Conservation (phyloP, 2,797 vertebrate species). For the Poecilia gillii region DNA sequence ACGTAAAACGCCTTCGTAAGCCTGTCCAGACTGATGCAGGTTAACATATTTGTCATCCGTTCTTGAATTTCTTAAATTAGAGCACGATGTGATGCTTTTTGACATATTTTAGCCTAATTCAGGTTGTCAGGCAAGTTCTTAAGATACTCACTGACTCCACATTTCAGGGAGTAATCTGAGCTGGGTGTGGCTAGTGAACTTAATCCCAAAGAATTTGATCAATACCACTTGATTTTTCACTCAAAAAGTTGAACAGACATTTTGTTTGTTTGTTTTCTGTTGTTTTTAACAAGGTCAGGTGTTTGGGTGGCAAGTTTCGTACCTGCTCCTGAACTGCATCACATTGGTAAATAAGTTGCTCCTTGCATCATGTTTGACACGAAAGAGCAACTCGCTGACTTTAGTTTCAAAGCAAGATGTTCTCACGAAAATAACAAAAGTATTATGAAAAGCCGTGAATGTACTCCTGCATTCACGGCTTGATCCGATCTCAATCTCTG, state of each 20-base stretch:
- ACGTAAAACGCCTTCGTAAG: too few species aligned
- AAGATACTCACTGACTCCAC: background rate
- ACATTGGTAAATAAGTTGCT: background rate
- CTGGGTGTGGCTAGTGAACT: background rate
- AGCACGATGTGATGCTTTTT: background rate
- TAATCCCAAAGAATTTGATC: background rate
- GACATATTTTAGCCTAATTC: background rate
- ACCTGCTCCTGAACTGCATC: background rate
- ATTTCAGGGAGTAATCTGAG: background rate
- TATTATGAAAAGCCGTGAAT: background rate
- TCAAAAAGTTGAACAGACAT: background rate
- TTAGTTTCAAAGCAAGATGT: background rate
- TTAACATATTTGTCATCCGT: too few species aligned
- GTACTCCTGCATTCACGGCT: constrained; percentile 10
- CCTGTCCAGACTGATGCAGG: too few species aligned
- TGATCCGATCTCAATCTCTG: constrained; percentile 42
- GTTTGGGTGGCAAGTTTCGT: background rate
- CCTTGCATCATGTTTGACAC: background rate
- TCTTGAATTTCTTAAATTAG: too few species aligned
- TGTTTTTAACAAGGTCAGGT: background rate
- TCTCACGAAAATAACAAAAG: background rate
- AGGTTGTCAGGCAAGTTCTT: background rate
- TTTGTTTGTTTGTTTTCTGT: background rate
- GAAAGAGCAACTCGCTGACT: background rate
- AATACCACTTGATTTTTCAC: background rate